phyloP scores from a whole-genome alignment of 2,113 vertebrate species.

The Terrapene triunguis region DNA sequence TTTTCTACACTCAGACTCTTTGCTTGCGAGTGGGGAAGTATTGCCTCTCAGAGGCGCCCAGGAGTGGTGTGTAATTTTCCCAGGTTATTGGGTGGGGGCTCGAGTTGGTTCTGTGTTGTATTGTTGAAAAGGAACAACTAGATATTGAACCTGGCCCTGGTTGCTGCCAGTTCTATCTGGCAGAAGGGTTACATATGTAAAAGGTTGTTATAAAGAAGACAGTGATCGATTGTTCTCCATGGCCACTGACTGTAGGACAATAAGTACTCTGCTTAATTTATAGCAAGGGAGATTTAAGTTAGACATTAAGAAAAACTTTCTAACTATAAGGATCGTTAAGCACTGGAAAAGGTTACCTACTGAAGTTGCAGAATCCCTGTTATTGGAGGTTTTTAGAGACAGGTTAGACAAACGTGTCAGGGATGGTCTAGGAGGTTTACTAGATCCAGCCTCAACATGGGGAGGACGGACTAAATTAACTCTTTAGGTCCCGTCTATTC shows the following conservation, averaged over 20 bases:
- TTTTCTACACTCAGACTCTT: no score
- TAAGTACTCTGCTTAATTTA: not conserved
- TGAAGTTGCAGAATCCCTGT: not conserved
- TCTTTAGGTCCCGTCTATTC: not conserved
- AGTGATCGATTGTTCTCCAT: not conserved
- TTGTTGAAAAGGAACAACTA: no score
- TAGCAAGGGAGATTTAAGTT: not conserved
- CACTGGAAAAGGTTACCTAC: not conserved
- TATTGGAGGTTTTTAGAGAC: not conserved
- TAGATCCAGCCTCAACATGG: not conserved
- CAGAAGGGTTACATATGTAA: not conserved
- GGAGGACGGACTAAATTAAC: not conserved
- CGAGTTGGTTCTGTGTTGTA: no score
- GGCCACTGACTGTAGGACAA: not conserved
- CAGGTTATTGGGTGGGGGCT: no score
- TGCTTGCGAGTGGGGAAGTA: no score
- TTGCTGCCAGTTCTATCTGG: no score
- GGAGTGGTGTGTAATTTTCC: no score
- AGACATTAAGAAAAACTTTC: not conserved
- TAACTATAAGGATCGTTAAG: not conserved
- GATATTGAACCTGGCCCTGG: no score
- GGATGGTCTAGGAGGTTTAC: not conserved
- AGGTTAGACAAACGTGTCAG: not conserved
- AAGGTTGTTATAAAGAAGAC: not conserved
- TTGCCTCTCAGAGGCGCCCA: no score